Evolutionary conservation across 2,888 invertebrate species (phyloP).

Genomic region (Nymphalis urticae): DNA sequence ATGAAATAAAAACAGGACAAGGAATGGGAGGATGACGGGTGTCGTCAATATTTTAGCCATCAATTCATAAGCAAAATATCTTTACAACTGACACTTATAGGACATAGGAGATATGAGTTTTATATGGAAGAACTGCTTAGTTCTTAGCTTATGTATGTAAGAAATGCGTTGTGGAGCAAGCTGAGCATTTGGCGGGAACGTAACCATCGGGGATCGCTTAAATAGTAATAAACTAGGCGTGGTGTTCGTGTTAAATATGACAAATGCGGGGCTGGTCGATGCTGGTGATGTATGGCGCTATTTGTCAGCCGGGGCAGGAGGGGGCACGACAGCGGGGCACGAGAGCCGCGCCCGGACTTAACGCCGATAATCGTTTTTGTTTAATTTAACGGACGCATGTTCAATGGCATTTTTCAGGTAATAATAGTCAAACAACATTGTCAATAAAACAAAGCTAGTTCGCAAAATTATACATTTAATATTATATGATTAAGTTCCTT

Average conservation of each 20-base stretch:
- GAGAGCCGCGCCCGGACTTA: constrained; percentile 17
- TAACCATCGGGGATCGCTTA: constrained; percentile 20
- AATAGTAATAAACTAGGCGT: constrained; percentile 34
- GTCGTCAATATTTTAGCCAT: neutral
- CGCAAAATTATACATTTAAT: too few relatives aligned
- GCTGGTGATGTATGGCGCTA: constrained; percentile 13
- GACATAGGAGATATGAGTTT: neutral
- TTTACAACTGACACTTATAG: neutral
- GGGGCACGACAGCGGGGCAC: constrained; percentile 7
- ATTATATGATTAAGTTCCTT: too few relatives aligned
- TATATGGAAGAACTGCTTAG: neutral
- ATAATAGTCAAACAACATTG: too few relatives aligned
- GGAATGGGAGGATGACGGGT: neutral
- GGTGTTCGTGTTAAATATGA: constrained; percentile 27
- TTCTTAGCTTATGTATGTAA: neutral
- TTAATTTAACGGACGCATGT: neutral
- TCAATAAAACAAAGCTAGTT: too few relatives aligned
- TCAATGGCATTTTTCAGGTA: neutral
- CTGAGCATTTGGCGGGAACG: too few relatives aligned
- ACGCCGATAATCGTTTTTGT: constrained; percentile 1
- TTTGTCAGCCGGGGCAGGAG: constrained; percentile 11
- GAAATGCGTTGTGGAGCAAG: neutral
- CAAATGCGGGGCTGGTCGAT: constrained; percentile 14
- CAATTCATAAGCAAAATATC: neutral
- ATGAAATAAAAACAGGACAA: neutral